Conservation (phyloP, 2,888 invertebrate species). For the Onthophagus sagittarius region DNA sequence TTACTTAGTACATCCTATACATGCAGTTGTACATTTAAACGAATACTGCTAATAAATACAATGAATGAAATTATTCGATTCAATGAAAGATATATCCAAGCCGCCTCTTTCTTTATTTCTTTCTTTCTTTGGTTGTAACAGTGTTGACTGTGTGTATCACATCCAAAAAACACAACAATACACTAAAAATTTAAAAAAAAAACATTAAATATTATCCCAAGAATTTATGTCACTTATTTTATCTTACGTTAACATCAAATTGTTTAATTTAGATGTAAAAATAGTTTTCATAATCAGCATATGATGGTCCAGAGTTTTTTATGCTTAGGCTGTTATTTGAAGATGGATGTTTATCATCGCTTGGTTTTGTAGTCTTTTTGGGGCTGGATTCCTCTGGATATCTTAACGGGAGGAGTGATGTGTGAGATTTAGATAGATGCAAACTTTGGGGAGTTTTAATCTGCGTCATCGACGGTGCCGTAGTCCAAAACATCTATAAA, state of each 20-base stretch:
- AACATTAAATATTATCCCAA: background rate
- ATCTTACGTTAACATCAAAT: conserved; percentile 15
- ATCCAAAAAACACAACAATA: conserved; percentile 29
- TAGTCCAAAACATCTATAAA: conserved; percentile 58
- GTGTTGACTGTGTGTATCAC: conserved; percentile 25
- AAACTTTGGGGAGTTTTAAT: conserved; percentile 46
- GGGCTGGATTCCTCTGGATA: conserved; percentile 40
- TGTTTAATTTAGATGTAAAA: conserved; percentile 55
- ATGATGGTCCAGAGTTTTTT: conserved; percentile 44
- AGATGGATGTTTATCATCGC: conserved; percentile 30
- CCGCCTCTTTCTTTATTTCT: conserved; percentile 15
- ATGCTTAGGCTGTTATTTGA: conserved; percentile 33
- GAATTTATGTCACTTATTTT: background rate
- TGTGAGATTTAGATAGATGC: conserved; percentile 45
- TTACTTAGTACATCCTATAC: conserved; percentile 2
- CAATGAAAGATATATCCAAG: background rate
- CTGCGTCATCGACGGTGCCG: conserved; percentile 50
- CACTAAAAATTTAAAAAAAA: conserved; percentile 24
- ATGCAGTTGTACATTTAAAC: background rate
- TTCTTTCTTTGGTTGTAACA: conserved; percentile 21
- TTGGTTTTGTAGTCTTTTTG: conserved; percentile 33
- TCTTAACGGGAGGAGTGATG: conserved; percentile 40
- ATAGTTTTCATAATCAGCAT: conserved; percentile 64
- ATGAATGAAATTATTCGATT: background rate
- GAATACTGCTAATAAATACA: conserved; percentile 11